These are phyloP conservation scores for Cephus runcator DNA, from an alignment of 2,888 invertebrate genomes.

Conservation along the genomic window DNA sequence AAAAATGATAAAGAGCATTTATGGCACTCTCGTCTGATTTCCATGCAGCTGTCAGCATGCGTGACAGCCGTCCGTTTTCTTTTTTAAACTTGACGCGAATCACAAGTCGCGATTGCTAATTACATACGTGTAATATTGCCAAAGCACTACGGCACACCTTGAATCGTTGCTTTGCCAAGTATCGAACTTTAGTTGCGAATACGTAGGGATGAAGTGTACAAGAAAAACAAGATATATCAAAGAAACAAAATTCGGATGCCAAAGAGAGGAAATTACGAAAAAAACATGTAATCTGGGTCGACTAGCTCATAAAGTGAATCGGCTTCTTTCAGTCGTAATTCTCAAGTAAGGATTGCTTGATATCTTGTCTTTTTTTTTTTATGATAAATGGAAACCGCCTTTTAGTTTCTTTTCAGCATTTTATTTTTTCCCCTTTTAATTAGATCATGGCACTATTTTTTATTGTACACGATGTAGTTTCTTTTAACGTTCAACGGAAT, in stretches of 20 bases:
- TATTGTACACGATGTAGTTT: background rate
- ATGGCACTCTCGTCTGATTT: slow-evolving; percentile 42
- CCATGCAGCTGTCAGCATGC: slow-evolving; percentile 59
- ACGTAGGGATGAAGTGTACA: background rate
- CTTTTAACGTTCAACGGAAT: background rate
- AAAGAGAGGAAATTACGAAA: background rate
- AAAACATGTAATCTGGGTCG: background rate
- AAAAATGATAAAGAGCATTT: background rate
- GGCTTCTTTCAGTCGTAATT: background rate
- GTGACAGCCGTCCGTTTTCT: slow-evolving; percentile 46
- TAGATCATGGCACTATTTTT: background rate
- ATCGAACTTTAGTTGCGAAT: background rate
- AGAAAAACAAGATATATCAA: background rate
- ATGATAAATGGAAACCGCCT: background rate
- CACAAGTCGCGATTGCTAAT: slow-evolving; percentile 1
- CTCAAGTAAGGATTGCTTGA: background rate
- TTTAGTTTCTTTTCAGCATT: background rate
- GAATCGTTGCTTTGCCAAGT: slow-evolving; percentile 16
- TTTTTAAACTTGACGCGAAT: background rate
- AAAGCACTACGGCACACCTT: slow-evolving; percentile 10
- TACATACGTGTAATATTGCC: background rate
- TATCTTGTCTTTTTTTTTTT: background rate
- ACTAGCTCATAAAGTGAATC: background rate
- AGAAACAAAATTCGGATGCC: background rate
- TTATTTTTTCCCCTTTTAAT: background rate